These are phyloP conservation scores for Lacanobia oleracea DNA, from an alignment of 2,888 invertebrate genomes.

Conservation along the genomic window DNA sequence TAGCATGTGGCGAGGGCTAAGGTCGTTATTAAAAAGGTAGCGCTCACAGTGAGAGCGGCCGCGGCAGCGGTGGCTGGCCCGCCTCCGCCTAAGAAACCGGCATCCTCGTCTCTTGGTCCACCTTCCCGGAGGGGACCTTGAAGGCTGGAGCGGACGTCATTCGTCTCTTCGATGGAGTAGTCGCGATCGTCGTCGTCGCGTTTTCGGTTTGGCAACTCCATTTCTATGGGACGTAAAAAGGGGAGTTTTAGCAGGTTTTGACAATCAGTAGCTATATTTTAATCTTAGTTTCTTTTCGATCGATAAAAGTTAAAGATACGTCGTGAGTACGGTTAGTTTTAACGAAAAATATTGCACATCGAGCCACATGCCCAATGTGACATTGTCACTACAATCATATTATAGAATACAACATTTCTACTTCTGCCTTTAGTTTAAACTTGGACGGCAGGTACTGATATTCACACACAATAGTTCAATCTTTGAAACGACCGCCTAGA, in stretches of 20 bases:
- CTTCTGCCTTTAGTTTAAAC: neutral
- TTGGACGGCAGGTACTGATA: slow-evolving; percentile 4
- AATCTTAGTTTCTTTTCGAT: neutral
- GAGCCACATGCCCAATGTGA: neutral
- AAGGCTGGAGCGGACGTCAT: slow-evolving; percentile 91
- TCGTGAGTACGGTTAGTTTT: neutral
- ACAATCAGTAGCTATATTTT: neutral
- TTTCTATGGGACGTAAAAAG: slow-evolving; percentile 83
- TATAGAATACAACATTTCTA: neutral
- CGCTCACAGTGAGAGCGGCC: slow-evolving; percentile 70
- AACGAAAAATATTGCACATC: neutral
- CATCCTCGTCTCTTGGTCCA: slow-evolving; percentile 87
- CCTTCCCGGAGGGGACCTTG: slow-evolving; percentile 92
- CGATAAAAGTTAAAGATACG: neutral
- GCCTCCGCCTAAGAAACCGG: slow-evolving; percentile 84
- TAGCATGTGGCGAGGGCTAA: slow-evolving; percentile 81
- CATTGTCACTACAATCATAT: neutral
- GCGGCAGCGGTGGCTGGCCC: slow-evolving; percentile 75
- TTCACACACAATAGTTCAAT: slow-evolving; percentile 27
- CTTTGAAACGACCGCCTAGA: slow-evolving; percentile 8
- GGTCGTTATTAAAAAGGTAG: slow-evolving; percentile 83
- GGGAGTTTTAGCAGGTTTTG: neutral
- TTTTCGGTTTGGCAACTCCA: slow-evolving; percentile 91
- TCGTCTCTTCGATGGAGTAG: slow-evolving; percentile 83
- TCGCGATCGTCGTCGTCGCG: slow-evolving; percentile 86